Base-by-base conservation (phyloP, 2,113 vertebrate genomes). In the Apeltes quadracus region DNA sequence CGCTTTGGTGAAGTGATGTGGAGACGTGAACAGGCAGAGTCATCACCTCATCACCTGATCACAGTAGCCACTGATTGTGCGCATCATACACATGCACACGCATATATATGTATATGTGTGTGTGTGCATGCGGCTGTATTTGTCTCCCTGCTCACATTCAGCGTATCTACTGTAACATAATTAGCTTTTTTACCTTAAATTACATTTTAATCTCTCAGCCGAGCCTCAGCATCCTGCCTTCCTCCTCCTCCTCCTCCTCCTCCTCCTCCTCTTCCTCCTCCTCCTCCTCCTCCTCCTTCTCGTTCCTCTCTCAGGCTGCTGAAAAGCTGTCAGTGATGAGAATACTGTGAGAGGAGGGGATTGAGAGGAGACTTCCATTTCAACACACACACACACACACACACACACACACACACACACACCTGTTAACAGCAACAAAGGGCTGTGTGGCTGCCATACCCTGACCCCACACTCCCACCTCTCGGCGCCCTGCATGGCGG, bases 311-410 rank as follows among this genome's bases (percentile, higher is more conserved):
- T 92, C 90, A 92, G 92, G 89, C 90, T 55, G 71, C 84, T 95
- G 92, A 95, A 95, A 95, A 94, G 94, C 89, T 93, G 86, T 93
- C 92, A 94, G 94, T 95, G 94, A 95, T 92, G 90, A 90, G 90
- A 93, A 89, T 85, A 86, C 88, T 82, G 84, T 83, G 91, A 91
- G 89, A n/a, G n/a, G n/a, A n/a, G 91, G 90, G 93, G 91, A n/a
- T n/a, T 75, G 80, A 90, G 80, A 91, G 91, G 90, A n/a, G n/a
- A n/a, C n/a, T n/a, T n/a, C n/a, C n/a, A n/a, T n/a, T n/a, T n/a
- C n/a, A n/a, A 32, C 29, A 32, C 29, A 29, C 29, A 29, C 29
- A 5, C 29, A 29, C 29, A 29, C 32, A 34, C 32, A 34, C 32
- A 34, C 32, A 34, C 32, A 34, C 32, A 34, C 32, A 34, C 32